phyloP scores from a whole-genome alignment of 2,888 invertebrate species.

The Plebejus anna region DNA sequence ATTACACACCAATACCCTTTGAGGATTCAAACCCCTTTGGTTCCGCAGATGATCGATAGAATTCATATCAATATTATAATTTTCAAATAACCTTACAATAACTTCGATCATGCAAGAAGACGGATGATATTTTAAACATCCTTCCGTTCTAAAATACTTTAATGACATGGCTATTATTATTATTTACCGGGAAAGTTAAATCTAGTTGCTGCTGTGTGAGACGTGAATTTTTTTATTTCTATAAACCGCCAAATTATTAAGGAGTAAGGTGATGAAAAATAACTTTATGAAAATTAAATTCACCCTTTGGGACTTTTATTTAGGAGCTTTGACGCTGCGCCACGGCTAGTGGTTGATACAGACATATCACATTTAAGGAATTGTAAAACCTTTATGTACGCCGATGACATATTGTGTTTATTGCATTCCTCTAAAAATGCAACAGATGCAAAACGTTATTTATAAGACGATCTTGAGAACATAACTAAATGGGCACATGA shows the following conservation, averaged over 20 bases:
- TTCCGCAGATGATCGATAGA: neutral
- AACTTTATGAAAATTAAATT: no score
- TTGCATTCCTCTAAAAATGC: no score
- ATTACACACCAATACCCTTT: slow-evolving; percentile 2
- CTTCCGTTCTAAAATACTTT: neutral
- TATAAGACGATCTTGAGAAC: no score
- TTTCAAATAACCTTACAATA: neutral
- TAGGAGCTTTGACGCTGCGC: no score
- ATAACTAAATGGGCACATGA: no score
- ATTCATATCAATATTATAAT: slow-evolving; percentile 1
- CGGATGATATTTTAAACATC: neutral
- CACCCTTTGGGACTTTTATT: no score
- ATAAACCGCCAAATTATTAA: neutral
- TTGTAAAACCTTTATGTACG: no score
- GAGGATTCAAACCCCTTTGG: slow-evolving; percentile 16
- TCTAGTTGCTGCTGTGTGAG: neutral
- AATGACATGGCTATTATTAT: neutral
- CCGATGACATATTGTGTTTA: no score
- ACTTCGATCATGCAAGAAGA: neutral
- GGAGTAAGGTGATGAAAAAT: no score
- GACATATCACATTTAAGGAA: no score
- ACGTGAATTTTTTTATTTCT: neutral
- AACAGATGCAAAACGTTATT: no score
- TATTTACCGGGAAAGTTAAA: neutral
- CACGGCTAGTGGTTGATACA: no score